phyloP scores from a whole-genome alignment of 2,797 vertebrate species.

The Eulemur albifrons region DNA sequence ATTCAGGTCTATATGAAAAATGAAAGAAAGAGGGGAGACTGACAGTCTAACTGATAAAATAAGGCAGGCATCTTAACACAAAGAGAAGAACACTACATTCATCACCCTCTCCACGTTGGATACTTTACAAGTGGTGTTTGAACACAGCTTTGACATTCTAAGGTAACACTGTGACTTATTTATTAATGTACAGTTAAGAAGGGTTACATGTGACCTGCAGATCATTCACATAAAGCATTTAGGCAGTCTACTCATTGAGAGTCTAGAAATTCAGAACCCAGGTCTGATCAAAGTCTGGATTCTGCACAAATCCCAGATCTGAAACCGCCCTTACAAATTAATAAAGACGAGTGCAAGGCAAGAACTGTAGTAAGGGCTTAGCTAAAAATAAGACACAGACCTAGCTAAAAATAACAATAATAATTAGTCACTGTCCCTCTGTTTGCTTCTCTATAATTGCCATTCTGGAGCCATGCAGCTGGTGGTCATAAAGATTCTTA shows the following conservation, averaged over 20 bases:
- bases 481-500: too few species aligned
- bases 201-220: not conserved
- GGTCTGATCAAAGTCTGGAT: not conserved
- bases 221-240: not conserved
- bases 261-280: not conserved
- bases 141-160: not conserved
- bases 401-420: too few species aligned
- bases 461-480: too few species aligned
- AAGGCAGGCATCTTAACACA: constrained; percentile 23
- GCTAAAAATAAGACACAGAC: too few species aligned
- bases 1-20: constrained; percentile 47
- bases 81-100: not conserved
- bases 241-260: not conserved
- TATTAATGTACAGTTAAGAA: not conserved
- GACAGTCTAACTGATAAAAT: constrained; percentile 40
- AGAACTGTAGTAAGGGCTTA: too few species aligned
- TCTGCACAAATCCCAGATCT: not conserved
- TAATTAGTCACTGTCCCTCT: too few species aligned
- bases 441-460: too few species aligned
- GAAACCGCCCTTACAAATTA: too few species aligned
- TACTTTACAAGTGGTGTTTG: not conserved
- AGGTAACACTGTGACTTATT: not conserved
- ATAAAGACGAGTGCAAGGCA: too few species aligned
- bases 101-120: not conserved
- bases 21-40: constrained; percentile 29